A percentile compares a stretch with the other conserved stretches of the same genome.
phyloP scores from a whole-genome alignment of 2,113 vertebrate genomes.

The Sphyrna mokarran region DNA sequence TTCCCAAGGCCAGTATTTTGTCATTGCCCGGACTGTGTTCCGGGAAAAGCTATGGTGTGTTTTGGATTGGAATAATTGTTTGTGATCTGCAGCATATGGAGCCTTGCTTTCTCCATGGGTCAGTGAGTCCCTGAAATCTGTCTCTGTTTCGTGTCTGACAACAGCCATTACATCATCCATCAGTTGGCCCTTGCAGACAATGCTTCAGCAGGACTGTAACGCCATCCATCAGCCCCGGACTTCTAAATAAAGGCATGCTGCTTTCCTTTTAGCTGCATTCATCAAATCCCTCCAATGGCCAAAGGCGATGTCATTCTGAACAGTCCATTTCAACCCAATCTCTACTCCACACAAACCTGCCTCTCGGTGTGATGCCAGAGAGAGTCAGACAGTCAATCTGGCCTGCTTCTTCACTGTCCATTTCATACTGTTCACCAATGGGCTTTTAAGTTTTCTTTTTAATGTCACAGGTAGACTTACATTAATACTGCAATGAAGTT shows the following conservation, averaged over 20 bases:
- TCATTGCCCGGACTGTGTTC: neutral
- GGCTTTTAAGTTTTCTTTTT: too few relatives aligned
- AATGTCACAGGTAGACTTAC: too few relatives aligned
- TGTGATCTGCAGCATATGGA: neutral
- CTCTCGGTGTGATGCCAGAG: too few relatives aligned
- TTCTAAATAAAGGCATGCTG: neutral
- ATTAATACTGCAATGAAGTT: too few relatives aligned
- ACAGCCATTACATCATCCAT: neutral
- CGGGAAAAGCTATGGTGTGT: neutral
- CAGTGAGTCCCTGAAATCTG: neutral
- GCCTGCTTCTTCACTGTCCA: neutral
- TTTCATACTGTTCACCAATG: neutral
- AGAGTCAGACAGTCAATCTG: neutral
- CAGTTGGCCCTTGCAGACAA: neutral
- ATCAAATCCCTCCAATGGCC: neutral
- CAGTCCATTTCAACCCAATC: neutral
- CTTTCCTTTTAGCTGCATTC: neutral
- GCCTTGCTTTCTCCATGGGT: neutral
- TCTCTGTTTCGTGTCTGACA: neutral
- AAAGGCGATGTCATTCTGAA: neutral
- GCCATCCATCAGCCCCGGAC: neutral
- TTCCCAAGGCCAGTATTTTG: neutral
- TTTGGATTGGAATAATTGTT: neutral
- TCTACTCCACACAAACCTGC: neutral
- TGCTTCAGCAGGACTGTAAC: neutral